Conservation (phyloP, 1,140 invertebrate species). For the Schlechtendalia chinensis region DNA sequence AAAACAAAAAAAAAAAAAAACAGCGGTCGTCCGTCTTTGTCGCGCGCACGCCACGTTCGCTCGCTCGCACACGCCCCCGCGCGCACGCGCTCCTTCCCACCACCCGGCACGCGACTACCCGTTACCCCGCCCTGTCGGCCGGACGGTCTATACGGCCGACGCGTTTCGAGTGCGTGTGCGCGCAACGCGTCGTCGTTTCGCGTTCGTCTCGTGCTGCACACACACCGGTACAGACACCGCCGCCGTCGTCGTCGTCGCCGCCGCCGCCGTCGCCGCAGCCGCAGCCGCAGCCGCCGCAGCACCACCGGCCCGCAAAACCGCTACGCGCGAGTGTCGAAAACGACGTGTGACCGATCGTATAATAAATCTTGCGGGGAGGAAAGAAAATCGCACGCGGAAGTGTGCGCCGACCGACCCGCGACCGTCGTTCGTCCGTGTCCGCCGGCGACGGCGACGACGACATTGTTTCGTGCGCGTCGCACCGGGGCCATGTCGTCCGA, state of each 20-base stretch:
- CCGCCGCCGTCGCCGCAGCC: neutral
- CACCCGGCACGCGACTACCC: neutral
- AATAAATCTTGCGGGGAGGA: too few species aligned
- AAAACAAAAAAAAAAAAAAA: constrained; percentile 7
- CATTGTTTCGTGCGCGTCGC: neutral
- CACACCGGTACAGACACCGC: constrained; percentile 10
- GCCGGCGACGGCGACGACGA: neutral
- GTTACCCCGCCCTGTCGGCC: neutral
- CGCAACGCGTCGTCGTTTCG: constrained; percentile 32
- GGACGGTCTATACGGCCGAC: neutral
- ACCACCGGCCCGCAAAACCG: neutral
- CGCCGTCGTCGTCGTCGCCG: too few species aligned
- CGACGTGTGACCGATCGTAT: too few species aligned
- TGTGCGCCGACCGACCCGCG: neutral
- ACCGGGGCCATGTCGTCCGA: constrained; percentile 57
- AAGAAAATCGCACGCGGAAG: too few species aligned
- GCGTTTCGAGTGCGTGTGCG: constrained; percentile 17
- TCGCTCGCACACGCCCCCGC: neutral
- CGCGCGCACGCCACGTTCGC: neutral
- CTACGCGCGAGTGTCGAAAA: neutral
- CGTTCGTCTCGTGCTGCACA: constrained; percentile 31
- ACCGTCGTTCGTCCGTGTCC: neutral
- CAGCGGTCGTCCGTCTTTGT: neutral
- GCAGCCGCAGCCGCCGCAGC: neutral
- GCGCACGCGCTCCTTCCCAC: neutral